Percentiles rank a stretch among this genome's conserved stretches.
phyloP scores from a whole-genome alignment of 2,888 invertebrate species.

The Agonopterix subpropinquella region DNA sequence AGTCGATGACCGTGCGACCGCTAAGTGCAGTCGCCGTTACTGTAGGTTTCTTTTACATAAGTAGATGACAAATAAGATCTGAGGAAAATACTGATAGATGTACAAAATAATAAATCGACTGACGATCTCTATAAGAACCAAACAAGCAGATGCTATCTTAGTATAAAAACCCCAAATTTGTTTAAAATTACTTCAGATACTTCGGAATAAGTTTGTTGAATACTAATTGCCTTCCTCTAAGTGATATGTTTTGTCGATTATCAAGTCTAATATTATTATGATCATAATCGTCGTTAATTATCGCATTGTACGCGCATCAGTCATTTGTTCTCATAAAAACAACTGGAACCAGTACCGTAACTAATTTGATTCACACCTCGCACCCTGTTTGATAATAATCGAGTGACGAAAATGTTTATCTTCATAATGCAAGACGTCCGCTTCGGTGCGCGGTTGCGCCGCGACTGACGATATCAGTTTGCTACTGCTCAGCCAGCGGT shows the following conservation, averaged over 20 bases:
- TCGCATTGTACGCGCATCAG: neutral
- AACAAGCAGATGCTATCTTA: neutral
- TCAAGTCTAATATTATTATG: too few species aligned
- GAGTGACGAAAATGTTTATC: neutral
- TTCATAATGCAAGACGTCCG: constrained; percentile 5
- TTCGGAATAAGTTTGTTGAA: neutral
- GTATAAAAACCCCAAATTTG: neutral
- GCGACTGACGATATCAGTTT: constrained; percentile 19
- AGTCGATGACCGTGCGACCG: constrained; percentile 62
- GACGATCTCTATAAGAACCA: neutral
- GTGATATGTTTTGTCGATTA: too few species aligned
- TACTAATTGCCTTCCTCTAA: too few species aligned
- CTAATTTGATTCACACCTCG: constrained; percentile 28
- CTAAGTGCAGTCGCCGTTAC: constrained; percentile 33
- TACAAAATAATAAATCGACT: neutral
- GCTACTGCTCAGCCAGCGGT: constrained; percentile 4
- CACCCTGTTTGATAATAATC: constrained; percentile 1
- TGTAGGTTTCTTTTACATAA: constrained; percentile 3
- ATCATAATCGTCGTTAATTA: too few species aligned
- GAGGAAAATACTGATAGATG: too few species aligned
- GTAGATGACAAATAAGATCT: neutral
- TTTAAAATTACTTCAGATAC: neutral
- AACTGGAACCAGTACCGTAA: constrained; percentile 19
- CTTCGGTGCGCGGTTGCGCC: constrained; percentile 16
- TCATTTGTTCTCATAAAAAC: constrained; percentile 5